Evolutionary conservation across 2,797 vertebrate species (phyloP).

Genomic region (Acanthurus lineatus): DNA sequence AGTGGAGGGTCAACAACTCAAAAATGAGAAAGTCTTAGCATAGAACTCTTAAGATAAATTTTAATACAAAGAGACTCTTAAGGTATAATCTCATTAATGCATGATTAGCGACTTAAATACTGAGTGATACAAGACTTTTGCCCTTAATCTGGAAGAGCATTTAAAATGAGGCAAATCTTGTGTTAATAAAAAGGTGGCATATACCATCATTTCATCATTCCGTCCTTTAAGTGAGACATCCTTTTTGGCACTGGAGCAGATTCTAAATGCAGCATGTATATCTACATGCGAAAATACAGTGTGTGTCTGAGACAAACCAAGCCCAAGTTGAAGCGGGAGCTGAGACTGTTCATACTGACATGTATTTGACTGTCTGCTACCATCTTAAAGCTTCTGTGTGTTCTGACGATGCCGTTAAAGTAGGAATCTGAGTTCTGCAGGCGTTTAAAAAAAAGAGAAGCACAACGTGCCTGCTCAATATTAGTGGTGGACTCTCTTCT

Average conservation of each 20-base stretch:
- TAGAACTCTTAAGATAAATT: conserved; percentile 21
- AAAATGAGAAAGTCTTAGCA: conserved; percentile 18
- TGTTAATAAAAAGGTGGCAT: conserved; percentile 38
- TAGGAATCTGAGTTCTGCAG: conserved; percentile 35
- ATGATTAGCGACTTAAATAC: conserved; percentile 56
- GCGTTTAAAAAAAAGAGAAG: conserved; percentile 24
- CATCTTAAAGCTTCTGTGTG: conserved; percentile 11
- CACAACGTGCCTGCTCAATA: conserved; percentile 41
- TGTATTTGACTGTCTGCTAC: conserved; percentile 23
- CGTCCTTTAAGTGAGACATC: conserved; percentile 20
- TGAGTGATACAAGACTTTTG: conserved; percentile 36
- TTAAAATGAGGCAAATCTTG: conserved; percentile 60
- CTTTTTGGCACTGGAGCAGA: conserved; percentile 54
- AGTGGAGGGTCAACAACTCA: conserved; percentile 15
- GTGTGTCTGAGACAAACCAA: conserved; percentile 44
- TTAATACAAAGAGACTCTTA: conserved; percentile 59
- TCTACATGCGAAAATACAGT: conserved; percentile 61
- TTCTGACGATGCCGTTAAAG: conserved; percentile 31
- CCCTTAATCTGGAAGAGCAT: conserved; percentile 31
- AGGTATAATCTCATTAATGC: conserved; percentile 47
- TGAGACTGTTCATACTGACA: conserved; percentile 37
- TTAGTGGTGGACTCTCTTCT: conserved; percentile 13
- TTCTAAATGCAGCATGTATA: conserved; percentile 64
- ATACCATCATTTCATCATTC: conserved; percentile 13
- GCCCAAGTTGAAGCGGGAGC: conserved; percentile 2